Evolutionary conservation across 2,888 invertebrate genomes (phyloP).

Genomic region (Agrotis exclamationis): DNA sequence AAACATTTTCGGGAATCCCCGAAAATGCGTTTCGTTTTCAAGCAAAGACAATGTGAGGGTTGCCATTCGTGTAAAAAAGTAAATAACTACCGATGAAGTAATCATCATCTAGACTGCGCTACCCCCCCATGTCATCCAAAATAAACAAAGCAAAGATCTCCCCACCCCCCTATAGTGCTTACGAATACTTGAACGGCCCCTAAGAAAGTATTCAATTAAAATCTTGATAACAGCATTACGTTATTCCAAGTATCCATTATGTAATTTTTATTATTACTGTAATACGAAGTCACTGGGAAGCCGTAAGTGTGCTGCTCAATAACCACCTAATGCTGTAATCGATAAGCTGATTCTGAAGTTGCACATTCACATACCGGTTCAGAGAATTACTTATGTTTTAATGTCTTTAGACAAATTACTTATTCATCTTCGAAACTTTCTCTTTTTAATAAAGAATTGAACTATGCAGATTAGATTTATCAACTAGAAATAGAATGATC

Average conservation of each 20-base stretch:
- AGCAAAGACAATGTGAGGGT: too few relatives aligned
- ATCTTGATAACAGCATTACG: conserved; percentile 1
- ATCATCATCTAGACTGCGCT: too few relatives aligned
- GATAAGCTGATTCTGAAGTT: conserved; percentile 55
- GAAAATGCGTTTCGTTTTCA: too few relatives aligned
- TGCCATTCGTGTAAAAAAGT: too few relatives aligned
- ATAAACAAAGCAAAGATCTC: too few relatives aligned
- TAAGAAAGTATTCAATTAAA: neutral
- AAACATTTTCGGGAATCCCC: too few relatives aligned
- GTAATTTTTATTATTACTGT: conserved; percentile 45
- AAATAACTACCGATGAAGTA: too few relatives aligned
- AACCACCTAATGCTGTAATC: conserved; percentile 63
- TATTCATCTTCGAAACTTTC: neutral
- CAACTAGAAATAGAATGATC: neutral
- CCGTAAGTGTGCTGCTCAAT: conserved; percentile 59
- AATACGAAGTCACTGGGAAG: conserved; percentile 59
- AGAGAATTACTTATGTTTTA: neutral
- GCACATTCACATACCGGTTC: conserved; percentile 22
- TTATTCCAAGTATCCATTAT: neutral
- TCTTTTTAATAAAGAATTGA: neutral
- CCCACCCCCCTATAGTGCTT: too few relatives aligned
- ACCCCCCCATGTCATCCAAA: too few relatives aligned
- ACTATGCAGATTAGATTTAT: neutral
- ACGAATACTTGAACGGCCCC: too few relatives aligned
- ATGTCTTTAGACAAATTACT: neutral